phyloP scores from a whole-genome alignment of 1,140 invertebrate genomes.

The Ectropis grisescens region DNA sequence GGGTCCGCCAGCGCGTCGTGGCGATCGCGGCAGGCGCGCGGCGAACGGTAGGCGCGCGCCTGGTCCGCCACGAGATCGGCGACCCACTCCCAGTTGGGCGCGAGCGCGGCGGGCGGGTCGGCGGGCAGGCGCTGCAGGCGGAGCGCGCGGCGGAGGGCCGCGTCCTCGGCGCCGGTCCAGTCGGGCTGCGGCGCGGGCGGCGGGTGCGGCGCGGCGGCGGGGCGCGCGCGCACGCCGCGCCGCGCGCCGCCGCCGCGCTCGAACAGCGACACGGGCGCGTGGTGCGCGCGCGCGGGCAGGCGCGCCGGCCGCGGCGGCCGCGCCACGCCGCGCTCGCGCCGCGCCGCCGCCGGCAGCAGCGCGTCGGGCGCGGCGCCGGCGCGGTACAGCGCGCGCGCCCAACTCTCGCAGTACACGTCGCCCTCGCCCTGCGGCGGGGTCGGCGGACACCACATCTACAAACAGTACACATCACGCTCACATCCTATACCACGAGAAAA shows the following conservation, averaged over 20 bases:
- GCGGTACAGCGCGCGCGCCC: constrained; percentile 89
- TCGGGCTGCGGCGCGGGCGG: constrained; percentile 76
- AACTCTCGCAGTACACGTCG: constrained; percentile 92
- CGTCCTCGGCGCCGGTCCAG: constrained; percentile 93
- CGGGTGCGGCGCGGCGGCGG: constrained; percentile 66
- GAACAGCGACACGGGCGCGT: not conserved
- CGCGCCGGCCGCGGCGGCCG: constrained; percentile 72
- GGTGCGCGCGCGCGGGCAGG: constrained; percentile 74
- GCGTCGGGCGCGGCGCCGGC: constrained; percentile 84
- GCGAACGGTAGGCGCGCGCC: constrained; percentile 90
- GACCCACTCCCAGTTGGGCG: constrained; percentile 95
- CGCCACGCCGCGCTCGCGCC: constrained; percentile 61
- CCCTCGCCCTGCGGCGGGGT: constrained; percentile 92
- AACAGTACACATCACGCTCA: too few species aligned
- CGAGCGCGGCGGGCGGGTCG: constrained; percentile 74
- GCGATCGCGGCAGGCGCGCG: constrained; percentile 88
- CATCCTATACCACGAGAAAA: too few species aligned
- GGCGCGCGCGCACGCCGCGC: constrained; percentile 26
- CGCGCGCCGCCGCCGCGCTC: too few species aligned
- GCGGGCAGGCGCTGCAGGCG: constrained; percentile 74
- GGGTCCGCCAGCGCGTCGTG: constrained; percentile 92
- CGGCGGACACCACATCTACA: constrained; percentile 94
- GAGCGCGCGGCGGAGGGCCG: constrained; percentile 88
- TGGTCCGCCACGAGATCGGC: constrained; percentile 93
- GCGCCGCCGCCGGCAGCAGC: constrained; percentile 76